Percentiles rank a stretch among this genome's conserved stretches.
Conservation (phyloP, 2,113 vertebrate genomes). For the Condylura cristata region DNA sequence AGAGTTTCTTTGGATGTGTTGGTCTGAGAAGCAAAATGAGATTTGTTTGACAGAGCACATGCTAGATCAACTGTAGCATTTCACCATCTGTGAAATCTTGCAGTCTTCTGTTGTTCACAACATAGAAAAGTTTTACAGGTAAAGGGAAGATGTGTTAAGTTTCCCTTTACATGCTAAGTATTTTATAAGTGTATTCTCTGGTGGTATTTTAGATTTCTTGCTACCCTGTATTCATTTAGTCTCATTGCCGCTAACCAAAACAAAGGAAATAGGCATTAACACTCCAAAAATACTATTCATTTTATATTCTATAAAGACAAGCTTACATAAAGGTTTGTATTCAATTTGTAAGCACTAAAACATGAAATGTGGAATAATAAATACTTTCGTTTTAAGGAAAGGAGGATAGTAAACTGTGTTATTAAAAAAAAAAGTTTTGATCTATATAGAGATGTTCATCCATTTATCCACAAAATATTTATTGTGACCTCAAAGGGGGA, state of each 20-base stretch:
- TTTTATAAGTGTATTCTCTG: conserved; percentile 55
- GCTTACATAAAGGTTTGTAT: conserved; percentile 32
- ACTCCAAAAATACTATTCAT: conserved; percentile 59
- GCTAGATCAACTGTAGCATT: conserved; percentile 20
- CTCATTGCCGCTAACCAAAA: conserved; percentile 38
- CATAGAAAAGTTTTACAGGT: background rate
- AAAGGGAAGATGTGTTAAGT: background rate
- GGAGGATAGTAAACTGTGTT: background rate
- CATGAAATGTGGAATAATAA: conserved; percentile 22
- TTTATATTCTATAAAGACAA: conserved; percentile 46
- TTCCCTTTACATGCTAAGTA: conserved; percentile 10
- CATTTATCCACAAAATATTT: conserved; percentile 22
- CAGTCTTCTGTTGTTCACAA: conserved; percentile 42
- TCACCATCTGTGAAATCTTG: background rate
- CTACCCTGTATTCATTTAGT: conserved; percentile 46
- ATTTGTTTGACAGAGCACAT: conserved; percentile 43
- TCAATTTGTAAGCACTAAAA: conserved; percentile 30
- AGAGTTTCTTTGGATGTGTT: conserved; percentile 58
- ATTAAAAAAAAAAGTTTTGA: background rate
- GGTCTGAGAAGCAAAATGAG: conserved; percentile 56
- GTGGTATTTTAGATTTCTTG: conserved; percentile 39
- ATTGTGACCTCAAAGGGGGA: background rate
- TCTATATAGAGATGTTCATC: background rate
- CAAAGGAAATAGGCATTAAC: conserved; percentile 59
- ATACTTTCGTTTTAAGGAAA: background rate